Evolutionary conservation across 2,113 vertebrate species (phyloP).

Genomic region (Helogale parvula): DNA sequence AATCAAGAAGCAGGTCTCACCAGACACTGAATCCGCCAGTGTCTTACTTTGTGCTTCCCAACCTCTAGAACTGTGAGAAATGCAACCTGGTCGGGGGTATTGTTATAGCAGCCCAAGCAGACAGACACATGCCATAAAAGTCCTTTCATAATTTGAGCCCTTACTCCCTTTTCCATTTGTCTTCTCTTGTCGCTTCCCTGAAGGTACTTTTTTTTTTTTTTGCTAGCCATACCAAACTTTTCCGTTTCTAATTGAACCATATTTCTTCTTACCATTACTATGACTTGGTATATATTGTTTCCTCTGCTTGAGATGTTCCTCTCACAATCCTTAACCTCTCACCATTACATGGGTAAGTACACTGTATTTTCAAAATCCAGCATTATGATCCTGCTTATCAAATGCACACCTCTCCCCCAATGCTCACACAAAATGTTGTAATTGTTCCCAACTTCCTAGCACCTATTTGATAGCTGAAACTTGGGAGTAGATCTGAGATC

Average conservation of each 20-base stretch:
- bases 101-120: background rate
- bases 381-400: background rate
- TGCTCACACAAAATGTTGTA: background rate
- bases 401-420: background rate
- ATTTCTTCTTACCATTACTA: background rate
- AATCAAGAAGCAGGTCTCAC: background rate
- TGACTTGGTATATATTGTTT: background rate
- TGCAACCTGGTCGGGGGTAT: background rate
- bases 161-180: background rate
- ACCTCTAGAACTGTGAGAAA: background rate
- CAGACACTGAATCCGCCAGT: background rate
- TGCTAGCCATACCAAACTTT: background rate
- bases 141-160: background rate
- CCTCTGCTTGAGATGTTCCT: background rate
- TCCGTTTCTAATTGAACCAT: background rate
- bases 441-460: background rate
- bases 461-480: background rate
- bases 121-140: background rate
- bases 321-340: background rate
- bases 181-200: background rate
- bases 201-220: background rate
- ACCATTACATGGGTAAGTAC: background rate
- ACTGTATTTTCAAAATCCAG: constrained; percentile 41
- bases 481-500: background rate
- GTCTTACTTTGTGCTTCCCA: background rate